Percentiles rank a stretch among this genome's conserved stretches.
Evolutionary conservation across 2,113 vertebrate species (phyloP).

Genomic region (Tychaedon coryphoeus): DNA sequence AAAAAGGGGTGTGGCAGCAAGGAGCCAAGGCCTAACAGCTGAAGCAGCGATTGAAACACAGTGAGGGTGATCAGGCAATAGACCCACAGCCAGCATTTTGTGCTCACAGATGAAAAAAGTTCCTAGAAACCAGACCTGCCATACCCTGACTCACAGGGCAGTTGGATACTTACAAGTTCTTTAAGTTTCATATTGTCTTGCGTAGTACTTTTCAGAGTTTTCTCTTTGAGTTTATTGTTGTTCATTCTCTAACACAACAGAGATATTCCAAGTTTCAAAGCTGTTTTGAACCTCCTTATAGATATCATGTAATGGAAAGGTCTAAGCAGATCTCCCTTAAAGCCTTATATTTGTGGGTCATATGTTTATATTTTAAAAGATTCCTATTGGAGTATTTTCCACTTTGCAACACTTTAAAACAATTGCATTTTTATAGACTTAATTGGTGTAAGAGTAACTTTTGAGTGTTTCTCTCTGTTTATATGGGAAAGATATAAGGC

Average conservation of each 20-base stretch:
- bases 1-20: background rate
- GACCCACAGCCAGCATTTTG: background rate
- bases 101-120: background rate
- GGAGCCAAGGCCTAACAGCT: background rate
- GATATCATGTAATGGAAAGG: fast-evolving
- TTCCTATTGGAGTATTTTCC: background rate
- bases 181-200: background rate
- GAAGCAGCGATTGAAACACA: background rate
- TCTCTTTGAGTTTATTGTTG: background rate
- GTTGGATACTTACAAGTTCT: background rate
- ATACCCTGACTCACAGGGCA: fast-evolving
- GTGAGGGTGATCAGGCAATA: background rate
- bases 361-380: background rate
- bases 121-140: background rate
- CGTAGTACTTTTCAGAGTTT: background rate
- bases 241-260: background rate
- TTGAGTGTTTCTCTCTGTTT: background rate
- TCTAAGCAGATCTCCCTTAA: background rate
- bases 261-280: background rate
- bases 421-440: background rate
- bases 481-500: background rate
- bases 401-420: background rate
- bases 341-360: background rate
- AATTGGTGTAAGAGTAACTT: background rate
- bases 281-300: background rate